Conservation (phyloP, 2,888 invertebrate genomes). For the Macrosoma leucophasiata region DNA sequence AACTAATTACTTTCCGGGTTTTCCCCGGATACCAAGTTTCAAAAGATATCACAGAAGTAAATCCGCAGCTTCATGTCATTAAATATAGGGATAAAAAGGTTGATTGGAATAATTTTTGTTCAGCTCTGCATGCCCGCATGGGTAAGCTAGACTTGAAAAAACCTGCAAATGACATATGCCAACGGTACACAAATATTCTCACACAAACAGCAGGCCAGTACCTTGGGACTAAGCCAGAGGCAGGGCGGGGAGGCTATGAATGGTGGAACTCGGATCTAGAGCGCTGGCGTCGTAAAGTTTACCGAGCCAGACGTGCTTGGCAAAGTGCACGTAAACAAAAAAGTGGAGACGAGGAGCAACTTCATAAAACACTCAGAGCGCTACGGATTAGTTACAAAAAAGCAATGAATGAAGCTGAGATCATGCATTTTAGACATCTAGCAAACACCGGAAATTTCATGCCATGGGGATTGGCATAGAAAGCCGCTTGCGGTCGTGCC, state of each 20-base stretch:
- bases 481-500: constrained; percentile 5
- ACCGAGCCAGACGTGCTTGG: constrained; percentile 12
- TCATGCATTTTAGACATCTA: constrained; percentile 1
- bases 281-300: not conserved
- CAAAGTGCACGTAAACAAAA: constrained; percentile 9
- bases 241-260: constrained; percentile 11
- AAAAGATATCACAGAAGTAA: not conserved
- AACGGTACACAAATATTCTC: constrained; percentile 1
- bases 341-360: not conserved
- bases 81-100: not conserved
- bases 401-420: constrained; percentile 10
- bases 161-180: constrained; percentile 1
- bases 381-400: constrained; percentile 5
- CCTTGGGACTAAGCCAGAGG: constrained; percentile 5
- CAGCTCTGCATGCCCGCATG: not conserved
- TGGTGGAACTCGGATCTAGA: constrained; percentile 17
- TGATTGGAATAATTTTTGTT: not conserved
- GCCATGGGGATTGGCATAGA: constrained; percentile 20
- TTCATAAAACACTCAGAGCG: not conserved
- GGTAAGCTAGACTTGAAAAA: constrained; percentile 11
- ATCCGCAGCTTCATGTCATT: too few relatives aligned
- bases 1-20: too few relatives aligned
- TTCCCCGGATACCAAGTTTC: too few relatives aligned
- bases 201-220: constrained; percentile 7
- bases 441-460: constrained; percentile 17